phyloP scores from a whole-genome alignment of 2,888 invertebrate genomes.

The Therioaphis trifolii region DNA sequence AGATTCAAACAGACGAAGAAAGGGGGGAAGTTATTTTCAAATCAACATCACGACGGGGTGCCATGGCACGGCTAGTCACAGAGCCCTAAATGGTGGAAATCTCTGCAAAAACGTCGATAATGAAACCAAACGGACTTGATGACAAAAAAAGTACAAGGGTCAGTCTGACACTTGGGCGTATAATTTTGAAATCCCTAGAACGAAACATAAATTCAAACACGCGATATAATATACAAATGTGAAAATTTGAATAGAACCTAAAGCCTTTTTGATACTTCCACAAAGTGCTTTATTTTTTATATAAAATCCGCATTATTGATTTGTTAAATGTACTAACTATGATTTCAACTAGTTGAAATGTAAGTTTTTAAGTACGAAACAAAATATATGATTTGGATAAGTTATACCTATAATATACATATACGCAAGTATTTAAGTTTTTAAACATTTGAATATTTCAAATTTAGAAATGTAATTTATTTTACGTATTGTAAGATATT shows the following conservation, averaged over 20 bases:
- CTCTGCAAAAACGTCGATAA: constrained; percentile 58
- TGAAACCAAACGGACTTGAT: constrained; percentile 58
- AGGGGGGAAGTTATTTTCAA: constrained; percentile 59
- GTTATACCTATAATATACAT: too few relatives aligned
- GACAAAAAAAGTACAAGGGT: constrained; percentile 44
- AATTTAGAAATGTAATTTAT: too few relatives aligned
- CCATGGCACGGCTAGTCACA: constrained; percentile 52
- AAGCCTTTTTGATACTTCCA: background rate
- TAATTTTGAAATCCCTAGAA: constrained; percentile 26
- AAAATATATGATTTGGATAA: too few relatives aligned
- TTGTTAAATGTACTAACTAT: too few relatives aligned
- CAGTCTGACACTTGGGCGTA: constrained; percentile 53
- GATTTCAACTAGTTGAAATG: too few relatives aligned
- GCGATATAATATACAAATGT: background rate
- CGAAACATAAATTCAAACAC: constrained; percentile 27
- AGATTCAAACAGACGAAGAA: constrained; percentile 11
- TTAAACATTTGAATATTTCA: too few relatives aligned
- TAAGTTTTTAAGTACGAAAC: too few relatives aligned
- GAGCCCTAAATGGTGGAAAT: constrained; percentile 45
- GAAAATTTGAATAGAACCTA: constrained; percentile 5
- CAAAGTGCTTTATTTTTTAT: background rate
- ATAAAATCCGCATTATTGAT: too few relatives aligned
- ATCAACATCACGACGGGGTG: constrained; percentile 58
- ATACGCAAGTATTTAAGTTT: too few relatives aligned
- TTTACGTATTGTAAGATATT: too few relatives aligned